A percentile compares a stretch with the other conserved stretches of the same genome.
phyloP scores from a whole-genome alignment of 2,888 invertebrate species.

The Caenorhabditis sp. region DNA sequence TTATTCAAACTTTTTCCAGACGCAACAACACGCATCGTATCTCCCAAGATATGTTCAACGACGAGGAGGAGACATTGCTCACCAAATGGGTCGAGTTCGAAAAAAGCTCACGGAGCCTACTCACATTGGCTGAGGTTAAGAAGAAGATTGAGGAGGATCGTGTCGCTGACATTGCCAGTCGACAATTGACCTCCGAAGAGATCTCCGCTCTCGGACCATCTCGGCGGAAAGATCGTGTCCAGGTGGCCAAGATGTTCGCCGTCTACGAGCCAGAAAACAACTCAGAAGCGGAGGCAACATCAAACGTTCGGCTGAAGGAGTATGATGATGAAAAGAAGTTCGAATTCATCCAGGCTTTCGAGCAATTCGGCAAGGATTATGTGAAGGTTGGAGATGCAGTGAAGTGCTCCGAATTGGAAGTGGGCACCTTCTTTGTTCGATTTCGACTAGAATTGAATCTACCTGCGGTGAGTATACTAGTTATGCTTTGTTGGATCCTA shows the following conservation, averaged over 20 bases:
- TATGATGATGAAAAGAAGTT: neutral
- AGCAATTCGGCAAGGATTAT: slow-evolving; percentile 5
- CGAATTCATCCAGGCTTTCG: neutral
- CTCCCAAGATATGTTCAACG: neutral
- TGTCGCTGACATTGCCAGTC: neutral
- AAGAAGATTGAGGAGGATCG: neutral
- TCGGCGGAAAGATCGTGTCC: neutral
- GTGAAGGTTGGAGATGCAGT: neutral
- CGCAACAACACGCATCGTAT: neutral
- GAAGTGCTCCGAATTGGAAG: neutral
- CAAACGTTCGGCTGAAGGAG: neutral
- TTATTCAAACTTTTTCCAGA: slow-evolving; percentile 1
- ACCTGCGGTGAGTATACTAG: neutral
- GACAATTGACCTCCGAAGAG: neutral
- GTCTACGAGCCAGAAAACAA: neutral
- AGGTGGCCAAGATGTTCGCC: neutral
- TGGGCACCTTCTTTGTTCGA: neutral
- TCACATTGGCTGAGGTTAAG: neutral
- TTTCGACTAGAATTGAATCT: neutral
- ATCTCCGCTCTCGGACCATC: neutral
- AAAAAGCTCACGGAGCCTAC: neutral
- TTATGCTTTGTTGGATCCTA: no score
- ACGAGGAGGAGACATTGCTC: slow-evolving; percentile 1
- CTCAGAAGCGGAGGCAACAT: neutral
- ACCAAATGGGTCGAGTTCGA: slow-evolving; percentile 7